Base-by-base conservation (phyloP, 2,113 vertebrate genomes). In the Cairina moschata region DNA sequence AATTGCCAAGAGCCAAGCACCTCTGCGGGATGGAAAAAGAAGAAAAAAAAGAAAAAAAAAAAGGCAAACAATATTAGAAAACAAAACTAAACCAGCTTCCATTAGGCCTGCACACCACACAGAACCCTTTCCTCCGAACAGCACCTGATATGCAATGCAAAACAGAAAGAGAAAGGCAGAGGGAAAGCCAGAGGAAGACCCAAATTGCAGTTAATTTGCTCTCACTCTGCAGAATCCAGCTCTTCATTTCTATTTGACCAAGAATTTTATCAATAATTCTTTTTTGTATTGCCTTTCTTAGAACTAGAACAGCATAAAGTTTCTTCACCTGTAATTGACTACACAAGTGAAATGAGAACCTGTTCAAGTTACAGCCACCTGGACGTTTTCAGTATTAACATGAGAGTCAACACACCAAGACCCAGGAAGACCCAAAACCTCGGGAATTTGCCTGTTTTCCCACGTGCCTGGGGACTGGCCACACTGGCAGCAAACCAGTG, bases 141-240 rank as follows among this genome's bases (percentile, higher is more conserved):
- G 44, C 5, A 3, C 38, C 20, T 0, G 28, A 60, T 7, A 44
- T 6, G 32, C 4, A 11, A 22, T 20, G 38, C 23, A 13, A 5
- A 63, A 38, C 46, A 63, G 31, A 50, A 38, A 11, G 31, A 76
- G 17, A 31, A 17, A 60, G 3, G 1, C 2, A 1, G 1, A 50
- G n/a, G 29, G 11, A 15, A 44, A 75, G 40, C 8, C 13, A 17
- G 42, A 20, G 28, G n/a, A 50, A 60, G 44, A 78, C 31, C 26
- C 48, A 32, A 48, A 36, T 29, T 60, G 42, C 44, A 44, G 23
- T 34, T 60, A 55, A 21, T 44, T 38, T 40, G 62, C 32, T 14
- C 42, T 20, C 28, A 25, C 7, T n/a, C 29, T 42, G 32, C 54
- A 44, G 54, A 40, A 44, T n/a, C 32, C 7, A 58, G 15, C 29